Base-by-base conservation (phyloP, 2,113 vertebrate genomes). In the Triplophysa dalaica region DNA sequence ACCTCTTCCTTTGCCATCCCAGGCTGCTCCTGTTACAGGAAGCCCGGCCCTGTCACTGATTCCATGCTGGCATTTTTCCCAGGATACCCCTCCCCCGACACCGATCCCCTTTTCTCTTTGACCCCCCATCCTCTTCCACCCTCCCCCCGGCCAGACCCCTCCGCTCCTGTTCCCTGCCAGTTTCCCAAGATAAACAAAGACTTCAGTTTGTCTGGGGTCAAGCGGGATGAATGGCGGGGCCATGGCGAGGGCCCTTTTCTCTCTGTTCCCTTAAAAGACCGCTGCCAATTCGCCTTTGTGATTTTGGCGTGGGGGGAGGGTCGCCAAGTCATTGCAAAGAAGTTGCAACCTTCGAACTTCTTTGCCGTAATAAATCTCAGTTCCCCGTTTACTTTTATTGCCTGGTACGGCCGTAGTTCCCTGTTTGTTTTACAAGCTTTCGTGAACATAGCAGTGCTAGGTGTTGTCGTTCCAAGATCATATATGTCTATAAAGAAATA, bases 171-270 rank as follows among this genome's bases (percentile, higher is more conserved):
- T 81, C 83, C 81, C 83, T 83, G 79, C 83, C 84, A 83, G 82
- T 88, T 77, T 86, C 87, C 87, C 85, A 88, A 85, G 87, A 86
- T 80, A 88, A 88, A 88, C 87, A 88, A 88, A 88, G 87, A 86
- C 79, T 83, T 82, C 62, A 82, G 84, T 83, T 85, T 88, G 87
- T 87, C 83, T 87, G 83, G 29, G 86, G 82, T 87, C 86, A 82
- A 70, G 78, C 48, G 14, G 63, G 70, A 79, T 84, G 84, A 87
- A 87, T 87, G 60, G 63, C 69, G 79, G 64, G 80, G 80, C 84
- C 82, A 83, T 54, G 52, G 78, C 81, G 65, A 81, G 80, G 82
- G 81, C 56, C 75, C 38, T 62, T 80, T 75, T 75, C 60, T 81
- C 70, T 75, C 61, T 64, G 48, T 60, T 78, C 13, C 62, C 65